Evolutionary conservation across 2,888 invertebrate genomes (phyloP).

Genomic region (Agonopterix heracliana): DNA sequence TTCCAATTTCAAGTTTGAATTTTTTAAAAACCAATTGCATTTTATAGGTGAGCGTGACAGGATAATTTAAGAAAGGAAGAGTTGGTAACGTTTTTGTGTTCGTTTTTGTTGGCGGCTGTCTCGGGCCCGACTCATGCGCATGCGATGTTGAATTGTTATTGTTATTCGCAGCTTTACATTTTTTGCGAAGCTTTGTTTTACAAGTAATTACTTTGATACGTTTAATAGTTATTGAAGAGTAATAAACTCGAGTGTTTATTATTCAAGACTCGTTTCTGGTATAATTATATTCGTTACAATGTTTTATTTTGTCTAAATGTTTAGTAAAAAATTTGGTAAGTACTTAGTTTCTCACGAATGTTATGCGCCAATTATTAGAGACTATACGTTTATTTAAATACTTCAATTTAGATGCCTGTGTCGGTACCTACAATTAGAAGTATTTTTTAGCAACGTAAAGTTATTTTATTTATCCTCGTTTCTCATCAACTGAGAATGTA

Average conservation of each 20-base stretch:
- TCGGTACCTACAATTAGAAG: too few species aligned
- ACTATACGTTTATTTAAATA: too few species aligned
- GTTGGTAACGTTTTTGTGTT: constrained; percentile 24
- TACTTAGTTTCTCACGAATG: too few species aligned
- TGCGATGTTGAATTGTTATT: constrained; percentile 41
- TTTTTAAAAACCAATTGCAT: constrained; percentile 70
- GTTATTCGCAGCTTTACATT: constrained; percentile 30
- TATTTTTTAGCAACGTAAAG: too few species aligned
- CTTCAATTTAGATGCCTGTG: too few species aligned
- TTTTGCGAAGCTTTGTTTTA: constrained; percentile 49
- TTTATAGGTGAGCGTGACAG: constrained; percentile 74
- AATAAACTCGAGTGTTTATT: constrained; percentile 51
- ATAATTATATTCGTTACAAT: constrained; percentile 45
- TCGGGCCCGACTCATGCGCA: constrained; percentile 43
- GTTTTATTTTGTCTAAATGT: constrained; percentile 23
- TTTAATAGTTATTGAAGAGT: constrained; percentile 42
- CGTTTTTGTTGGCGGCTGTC: constrained; percentile 33
- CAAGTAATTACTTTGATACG: constrained; percentile 40
- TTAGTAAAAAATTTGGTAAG: too few species aligned
- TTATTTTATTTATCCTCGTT: too few species aligned
- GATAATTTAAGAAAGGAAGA: constrained; percentile 71
- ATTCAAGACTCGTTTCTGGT: constrained; percentile 36
- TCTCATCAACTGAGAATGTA: too few species aligned
- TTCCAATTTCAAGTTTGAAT: constrained; percentile 51
- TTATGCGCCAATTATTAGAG: too few species aligned